These are phyloP conservation scores for Clupea harengus DNA, from an alignment of 2,113 vertebrate genomes.

Conservation along the genomic window DNA sequence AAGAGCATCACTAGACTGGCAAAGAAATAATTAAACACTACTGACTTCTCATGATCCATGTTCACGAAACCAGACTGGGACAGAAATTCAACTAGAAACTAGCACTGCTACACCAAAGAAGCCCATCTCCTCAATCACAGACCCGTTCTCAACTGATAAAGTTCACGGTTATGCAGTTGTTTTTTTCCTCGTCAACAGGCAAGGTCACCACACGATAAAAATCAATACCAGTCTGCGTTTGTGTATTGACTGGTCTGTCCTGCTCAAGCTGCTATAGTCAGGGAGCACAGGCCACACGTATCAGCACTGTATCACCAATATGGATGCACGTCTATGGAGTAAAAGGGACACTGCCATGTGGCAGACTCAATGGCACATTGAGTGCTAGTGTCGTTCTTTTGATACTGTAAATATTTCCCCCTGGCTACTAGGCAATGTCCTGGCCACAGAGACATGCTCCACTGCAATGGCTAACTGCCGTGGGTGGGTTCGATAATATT, in stretches of 20 bases:
- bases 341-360: not conserved
- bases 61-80: no score
- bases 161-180: not conserved
- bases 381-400: not conserved
- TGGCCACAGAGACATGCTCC: not conserved
- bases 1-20: no score
- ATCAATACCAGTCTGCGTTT: conserved; percentile 33
- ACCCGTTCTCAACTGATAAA: not conserved
- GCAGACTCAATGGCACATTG: not conserved
- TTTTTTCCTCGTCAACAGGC: conserved; percentile 8
- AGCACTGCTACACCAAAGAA: no score
- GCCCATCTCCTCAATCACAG: no score
- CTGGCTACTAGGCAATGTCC: not conserved
- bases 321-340: not conserved
- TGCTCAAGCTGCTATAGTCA: not conserved
- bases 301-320: not conserved
- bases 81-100: no score
- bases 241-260: conserved; percentile 33
- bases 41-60: no score
- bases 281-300: not conserved
- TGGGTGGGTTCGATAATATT: no score
- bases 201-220: conserved; percentile 33
- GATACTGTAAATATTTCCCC: not conserved
- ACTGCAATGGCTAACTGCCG: not conserved
- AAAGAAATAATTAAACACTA: no score